phyloP scores from a whole-genome alignment of 1,140 invertebrate genomes.

The Campoletis sonorensis region DNA sequence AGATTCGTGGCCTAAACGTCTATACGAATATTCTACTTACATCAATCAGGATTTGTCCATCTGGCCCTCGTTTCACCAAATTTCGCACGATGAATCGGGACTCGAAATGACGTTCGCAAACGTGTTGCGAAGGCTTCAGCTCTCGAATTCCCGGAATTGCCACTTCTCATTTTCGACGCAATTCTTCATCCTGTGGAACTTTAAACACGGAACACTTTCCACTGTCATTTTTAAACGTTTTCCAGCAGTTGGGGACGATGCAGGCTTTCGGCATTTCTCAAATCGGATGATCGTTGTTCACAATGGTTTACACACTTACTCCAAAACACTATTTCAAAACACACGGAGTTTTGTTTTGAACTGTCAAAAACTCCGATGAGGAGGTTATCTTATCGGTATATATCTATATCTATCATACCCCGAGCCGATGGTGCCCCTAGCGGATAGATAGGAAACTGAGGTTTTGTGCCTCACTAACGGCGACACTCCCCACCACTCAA shows the following conservation, averaged over 20 bases:
- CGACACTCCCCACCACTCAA: too few species aligned
- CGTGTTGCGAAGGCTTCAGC: background rate
- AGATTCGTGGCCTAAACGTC: too few species aligned
- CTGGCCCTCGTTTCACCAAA: background rate
- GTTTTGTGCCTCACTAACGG: too few species aligned
- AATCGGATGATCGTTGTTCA: too few species aligned
- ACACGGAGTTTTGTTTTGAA: too few species aligned
- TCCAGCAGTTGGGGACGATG: background rate
- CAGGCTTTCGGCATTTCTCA: conserved; percentile 9
- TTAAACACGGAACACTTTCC: background rate
- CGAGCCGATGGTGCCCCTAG: too few species aligned
- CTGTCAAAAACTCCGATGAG: too few species aligned
- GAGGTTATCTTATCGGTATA: too few species aligned
- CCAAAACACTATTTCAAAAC: too few species aligned
- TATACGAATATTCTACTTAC: background rate
- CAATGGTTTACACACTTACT: too few species aligned
- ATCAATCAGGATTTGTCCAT: background rate
- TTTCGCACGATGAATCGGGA: background rate
- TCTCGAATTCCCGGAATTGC: background rate
- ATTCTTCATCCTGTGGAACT: conserved; percentile 10
- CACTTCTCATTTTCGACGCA: conserved; percentile 4
- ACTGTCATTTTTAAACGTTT: background rate
- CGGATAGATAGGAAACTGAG: too few species aligned
- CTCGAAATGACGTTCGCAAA: conserved; percentile 9
- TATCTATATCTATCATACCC: too few species aligned